Evolutionary conservation across 2,888 invertebrate species (phyloP).

Genomic region (Idaea straminata): DNA sequence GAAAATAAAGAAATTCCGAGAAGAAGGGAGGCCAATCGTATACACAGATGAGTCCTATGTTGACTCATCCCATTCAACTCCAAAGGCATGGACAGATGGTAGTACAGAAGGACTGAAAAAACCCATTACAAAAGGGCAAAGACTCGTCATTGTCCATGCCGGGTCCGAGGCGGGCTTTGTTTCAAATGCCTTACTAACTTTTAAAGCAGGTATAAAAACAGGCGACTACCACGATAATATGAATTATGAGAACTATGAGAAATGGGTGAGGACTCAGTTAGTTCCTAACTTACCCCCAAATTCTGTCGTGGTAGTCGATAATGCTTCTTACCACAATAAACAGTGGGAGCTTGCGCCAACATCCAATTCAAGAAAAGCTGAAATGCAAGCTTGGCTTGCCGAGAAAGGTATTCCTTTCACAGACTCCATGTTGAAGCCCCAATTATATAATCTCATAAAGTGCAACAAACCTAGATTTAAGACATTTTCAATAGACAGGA

Average conservation of each 20-base stretch:
- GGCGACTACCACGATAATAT: slow-evolving; percentile 40
- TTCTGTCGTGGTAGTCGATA: slow-evolving; percentile 31
- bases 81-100: slow-evolving; percentile 16
- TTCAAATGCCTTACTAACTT: slow-evolving; percentile 25
- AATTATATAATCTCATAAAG: slow-evolving; percentile 15
- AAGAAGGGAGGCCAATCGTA: too few relatives aligned
- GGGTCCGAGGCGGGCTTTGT: slow-evolving; percentile 29
- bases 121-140: slow-evolving; percentile 23
- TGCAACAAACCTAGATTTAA: slow-evolving; percentile 12
- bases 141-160: slow-evolving; percentile 29
- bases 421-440: slow-evolving; percentile 12
- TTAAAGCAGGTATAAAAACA: slow-evolving; percentile 28
- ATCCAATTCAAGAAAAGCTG: slow-evolving; percentile 27
- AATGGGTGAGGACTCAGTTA: slow-evolving; percentile 34
- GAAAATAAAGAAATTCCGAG: too few relatives aligned
- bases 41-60: slow-evolving; percentile 33
- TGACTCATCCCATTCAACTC: slow-evolving; percentile 23
- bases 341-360: slow-evolving; percentile 23
- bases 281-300: slow-evolving; percentile 34
- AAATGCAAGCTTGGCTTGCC: slow-evolving; percentile 30
- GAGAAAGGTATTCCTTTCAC: slow-evolving; percentile 26
- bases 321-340: slow-evolving; percentile 36
- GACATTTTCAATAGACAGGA: slow-evolving; percentile 15
- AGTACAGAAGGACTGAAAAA: slow-evolving; percentile 19
- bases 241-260: slow-evolving; percentile 34